Evolutionary conservation across 1,140 invertebrate species (phyloP).

Genomic region (Nebria ingens): DNA sequence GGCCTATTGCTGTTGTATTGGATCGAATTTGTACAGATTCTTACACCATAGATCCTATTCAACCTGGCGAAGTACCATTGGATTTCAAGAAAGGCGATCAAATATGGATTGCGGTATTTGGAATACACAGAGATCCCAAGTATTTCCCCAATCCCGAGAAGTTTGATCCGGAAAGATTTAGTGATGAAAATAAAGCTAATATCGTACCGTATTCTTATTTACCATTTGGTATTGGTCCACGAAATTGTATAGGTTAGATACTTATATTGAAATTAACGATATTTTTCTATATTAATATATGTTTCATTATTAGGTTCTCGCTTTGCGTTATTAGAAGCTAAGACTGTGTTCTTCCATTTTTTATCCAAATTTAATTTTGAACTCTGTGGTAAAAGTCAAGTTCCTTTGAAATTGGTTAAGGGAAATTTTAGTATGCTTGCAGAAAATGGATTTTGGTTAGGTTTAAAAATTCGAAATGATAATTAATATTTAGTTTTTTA

Average conservation of each 20-base stretch:
- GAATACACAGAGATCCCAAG: constrained; percentile 37
- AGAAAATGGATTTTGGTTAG: constrained; percentile 10
- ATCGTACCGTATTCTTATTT: constrained; percentile 31
- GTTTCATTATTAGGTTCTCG: constrained; percentile 9
- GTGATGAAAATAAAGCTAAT: no score
- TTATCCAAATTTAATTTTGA: constrained; percentile 14
- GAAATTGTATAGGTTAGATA: constrained; percentile 40
- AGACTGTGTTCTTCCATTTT: constrained; percentile 13
- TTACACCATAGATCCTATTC: constrained; percentile 20
- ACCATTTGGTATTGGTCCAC: constrained; percentile 42
- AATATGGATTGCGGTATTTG: constrained; percentile 27
- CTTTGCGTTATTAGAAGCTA: constrained; percentile 14
- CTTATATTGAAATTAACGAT: background rate
- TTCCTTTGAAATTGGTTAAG: constrained; percentile 13
- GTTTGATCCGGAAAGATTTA: no score
- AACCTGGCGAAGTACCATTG: constrained; percentile 12
- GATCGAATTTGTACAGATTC: constrained; percentile 28
- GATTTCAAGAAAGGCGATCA: constrained; percentile 26
- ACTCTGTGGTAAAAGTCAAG: constrained; percentile 3
- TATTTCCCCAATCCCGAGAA: constrained; percentile 33
- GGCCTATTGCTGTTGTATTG: constrained; percentile 30
- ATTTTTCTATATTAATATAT: background rate
- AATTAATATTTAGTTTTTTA: no score
- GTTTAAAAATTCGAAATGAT: no score
- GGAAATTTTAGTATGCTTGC: background rate